Evolutionary conservation across 1,140 invertebrate species (phyloP).

Genomic region (Ooceraea biroi): DNA sequence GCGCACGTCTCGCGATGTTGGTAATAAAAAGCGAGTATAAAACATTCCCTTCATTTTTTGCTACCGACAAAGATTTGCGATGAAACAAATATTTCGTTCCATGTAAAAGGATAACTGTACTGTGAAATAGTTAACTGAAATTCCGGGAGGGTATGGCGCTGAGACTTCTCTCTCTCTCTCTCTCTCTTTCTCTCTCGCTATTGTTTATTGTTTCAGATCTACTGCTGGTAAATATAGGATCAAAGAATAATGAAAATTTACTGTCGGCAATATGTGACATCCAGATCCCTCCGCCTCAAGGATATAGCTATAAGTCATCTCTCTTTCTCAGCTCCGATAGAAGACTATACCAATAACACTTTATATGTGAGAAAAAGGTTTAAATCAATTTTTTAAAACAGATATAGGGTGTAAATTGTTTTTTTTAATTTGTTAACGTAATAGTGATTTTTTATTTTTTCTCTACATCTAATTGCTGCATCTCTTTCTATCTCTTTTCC

Average conservation of each 20-base stretch:
- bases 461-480: neutral
- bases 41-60: conserved; percentile 25
- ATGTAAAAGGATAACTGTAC: conserved; percentile 1
- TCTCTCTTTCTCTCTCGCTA: no score
- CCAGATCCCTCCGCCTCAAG: neutral
- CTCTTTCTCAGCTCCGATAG: neutral
- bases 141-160: neutral
- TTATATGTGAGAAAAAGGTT: neutral
- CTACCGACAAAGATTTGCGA: conserved; percentile 13
- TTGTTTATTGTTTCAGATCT: conserved; percentile 21
- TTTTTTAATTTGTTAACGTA: neutral
- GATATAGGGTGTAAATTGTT: neutral
- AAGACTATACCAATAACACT: neutral
- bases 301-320: neutral
- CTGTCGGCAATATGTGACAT: neutral
- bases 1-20: neutral
- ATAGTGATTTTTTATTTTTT: neutral
- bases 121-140: conserved; percentile 41
- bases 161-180: no score
- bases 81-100: conserved; percentile 39
- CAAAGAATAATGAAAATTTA: conserved; percentile 37
- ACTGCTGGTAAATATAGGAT: neutral
- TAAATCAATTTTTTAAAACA: neutral
- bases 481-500: no score
- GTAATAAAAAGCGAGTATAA: conserved; percentile 55